These are phyloP conservation scores for Drosophila putrida DNA, from an alignment of 2,888 invertebrate species.

Conservation along the genomic window DNA sequence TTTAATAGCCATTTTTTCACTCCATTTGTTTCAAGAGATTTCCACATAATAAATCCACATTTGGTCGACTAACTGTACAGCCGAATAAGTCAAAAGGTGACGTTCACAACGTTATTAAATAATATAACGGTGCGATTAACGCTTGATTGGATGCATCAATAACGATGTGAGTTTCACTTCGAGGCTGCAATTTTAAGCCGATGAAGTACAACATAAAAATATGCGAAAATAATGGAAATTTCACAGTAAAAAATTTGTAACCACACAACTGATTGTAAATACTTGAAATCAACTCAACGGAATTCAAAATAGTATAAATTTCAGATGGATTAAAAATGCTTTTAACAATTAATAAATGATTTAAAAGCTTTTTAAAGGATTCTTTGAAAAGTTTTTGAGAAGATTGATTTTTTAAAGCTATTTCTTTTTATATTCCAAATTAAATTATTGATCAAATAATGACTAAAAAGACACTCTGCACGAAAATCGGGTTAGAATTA, in stretches of 20 bases:
- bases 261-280: constrained; percentile 52
- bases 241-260: constrained; percentile 53
- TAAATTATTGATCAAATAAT: too few species aligned
- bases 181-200: constrained; percentile 53
- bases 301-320: neutral
- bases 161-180: constrained; percentile 10
- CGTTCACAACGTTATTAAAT: constrained; percentile 65
- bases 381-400: too few species aligned
- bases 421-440: too few species aligned
- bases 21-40: too few species aligned
- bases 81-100: constrained; percentile 39
- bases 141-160: constrained; percentile 68
- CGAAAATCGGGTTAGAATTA: too few species aligned
- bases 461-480: too few species aligned
- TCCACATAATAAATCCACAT: too few species aligned
- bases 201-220: constrained; percentile 20
- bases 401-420: too few species aligned
- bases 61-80: too few species aligned
- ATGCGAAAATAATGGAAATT: constrained; percentile 58
- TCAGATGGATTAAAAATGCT: neutral
- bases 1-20: neutral
- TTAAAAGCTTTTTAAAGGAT: too few species aligned
- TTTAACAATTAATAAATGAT: neutral
- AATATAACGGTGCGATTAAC: constrained; percentile 67
- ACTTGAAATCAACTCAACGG: neutral